Conservation (phyloP, 2,888 invertebrate genomes). For the Chaetoderma sp. region DNA sequence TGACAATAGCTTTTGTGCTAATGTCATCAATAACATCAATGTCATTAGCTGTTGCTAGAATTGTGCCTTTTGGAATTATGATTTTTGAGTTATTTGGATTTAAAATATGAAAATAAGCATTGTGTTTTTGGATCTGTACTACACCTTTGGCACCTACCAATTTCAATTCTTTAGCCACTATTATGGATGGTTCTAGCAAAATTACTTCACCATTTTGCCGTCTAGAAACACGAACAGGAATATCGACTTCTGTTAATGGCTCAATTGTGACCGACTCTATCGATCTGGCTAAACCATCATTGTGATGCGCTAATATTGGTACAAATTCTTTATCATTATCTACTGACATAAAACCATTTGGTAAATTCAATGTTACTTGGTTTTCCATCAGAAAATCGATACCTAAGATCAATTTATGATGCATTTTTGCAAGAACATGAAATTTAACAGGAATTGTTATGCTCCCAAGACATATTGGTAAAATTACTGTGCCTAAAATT, state of each 20-base stretch:
- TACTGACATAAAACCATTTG: conserved; percentile 8
- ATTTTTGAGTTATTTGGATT: conserved; percentile 27
- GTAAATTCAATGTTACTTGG: conserved; percentile 24
- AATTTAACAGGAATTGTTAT: conserved; percentile 2
- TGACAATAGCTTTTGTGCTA: too few species aligned
- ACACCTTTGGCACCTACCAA: conserved; percentile 3
- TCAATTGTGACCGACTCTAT: neutral
- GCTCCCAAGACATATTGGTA: neutral
- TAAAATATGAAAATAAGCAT: conserved; percentile 12
- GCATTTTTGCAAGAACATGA: conserved; percentile 2
- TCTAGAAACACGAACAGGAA: neutral
- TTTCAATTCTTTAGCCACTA: neutral
- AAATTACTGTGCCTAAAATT: conserved; percentile 10
- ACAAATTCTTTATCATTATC: neutral
- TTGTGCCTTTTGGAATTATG: conserved; percentile 19
- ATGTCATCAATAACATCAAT: too few species aligned
- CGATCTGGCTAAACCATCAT: neutral
- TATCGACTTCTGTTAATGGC: conserved; percentile 1
- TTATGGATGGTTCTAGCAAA: neutral
- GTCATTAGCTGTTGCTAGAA: conserved; percentile 21
- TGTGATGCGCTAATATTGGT: neutral
- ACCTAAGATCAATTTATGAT: conserved; percentile 20
- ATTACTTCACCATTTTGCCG: neutral
- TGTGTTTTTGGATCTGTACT: neutral
- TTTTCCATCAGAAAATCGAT: conserved; percentile 34